phyloP scores from a whole-genome alignment of 1,140 invertebrate genomes.

The Magallana angulata region DNA sequence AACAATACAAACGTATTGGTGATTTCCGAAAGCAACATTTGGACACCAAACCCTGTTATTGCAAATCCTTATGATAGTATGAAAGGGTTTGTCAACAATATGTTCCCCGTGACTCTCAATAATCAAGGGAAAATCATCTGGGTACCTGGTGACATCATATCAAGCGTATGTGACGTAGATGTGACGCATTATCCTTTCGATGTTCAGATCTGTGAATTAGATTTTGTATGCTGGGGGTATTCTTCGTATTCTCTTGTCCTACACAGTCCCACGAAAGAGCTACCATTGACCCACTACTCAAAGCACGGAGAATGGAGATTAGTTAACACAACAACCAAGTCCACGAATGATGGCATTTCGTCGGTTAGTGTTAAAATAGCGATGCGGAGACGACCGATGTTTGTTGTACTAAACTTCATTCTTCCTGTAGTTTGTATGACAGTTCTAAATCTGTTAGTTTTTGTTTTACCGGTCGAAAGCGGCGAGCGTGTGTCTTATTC shows the following conservation, averaged over 20 bases:
- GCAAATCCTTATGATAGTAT: background rate
- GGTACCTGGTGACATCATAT: slow-evolving; percentile 39
- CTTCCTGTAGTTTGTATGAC: slow-evolving; percentile 46
- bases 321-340: background rate
- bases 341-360: background rate
- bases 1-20: slow-evolving; percentile 23
- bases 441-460: slow-evolving; percentile 44
- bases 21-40: background rate
- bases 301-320: slow-evolving; percentile 49
- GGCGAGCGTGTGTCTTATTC: slow-evolving; percentile 52
- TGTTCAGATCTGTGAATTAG: slow-evolving; percentile 36
- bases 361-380: slow-evolving; percentile 37
- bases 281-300: slow-evolving; percentile 1
- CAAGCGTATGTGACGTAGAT: slow-evolving; percentile 32
- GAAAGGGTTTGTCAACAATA: background rate
- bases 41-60: background rate
- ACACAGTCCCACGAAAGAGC: background rate
- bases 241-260: slow-evolving; percentile 10
- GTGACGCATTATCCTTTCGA: slow-evolving; percentile 52
- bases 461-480: slow-evolving; percentile 47
- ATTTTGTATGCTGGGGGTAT: slow-evolving; percentile 29
- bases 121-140: background rate
- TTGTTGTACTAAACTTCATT: slow-evolving; percentile 49
- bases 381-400: slow-evolving; percentile 44
- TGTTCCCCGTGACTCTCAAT: background rate